phyloP scores from a whole-genome alignment of 2,888 invertebrate genomes.

The Aplocera efformata region DNA sequence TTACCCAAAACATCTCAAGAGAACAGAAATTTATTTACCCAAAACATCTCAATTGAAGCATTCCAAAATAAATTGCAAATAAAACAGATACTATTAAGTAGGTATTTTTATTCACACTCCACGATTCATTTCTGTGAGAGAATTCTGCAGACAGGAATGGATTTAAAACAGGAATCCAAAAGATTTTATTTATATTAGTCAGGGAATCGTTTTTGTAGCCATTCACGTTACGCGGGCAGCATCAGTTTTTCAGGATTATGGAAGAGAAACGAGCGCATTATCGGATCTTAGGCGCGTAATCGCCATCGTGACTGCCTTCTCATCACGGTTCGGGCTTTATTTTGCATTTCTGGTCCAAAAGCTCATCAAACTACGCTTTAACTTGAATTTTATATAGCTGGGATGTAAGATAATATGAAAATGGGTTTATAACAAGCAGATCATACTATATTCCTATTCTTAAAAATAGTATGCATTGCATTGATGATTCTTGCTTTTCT shows the following conservation, averaged over 20 bases:
- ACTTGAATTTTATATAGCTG: too few relatives aligned
- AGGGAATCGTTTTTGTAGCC: constrained; percentile 52
- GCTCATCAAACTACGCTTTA: constrained; percentile 10
- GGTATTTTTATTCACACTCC: constrained; percentile 8
- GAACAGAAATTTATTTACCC: too few relatives aligned
- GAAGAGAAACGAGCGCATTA: constrained; percentile 71
- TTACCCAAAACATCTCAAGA: too few relatives aligned
- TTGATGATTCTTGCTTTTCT: too few relatives aligned
- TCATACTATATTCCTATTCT: too few relatives aligned
- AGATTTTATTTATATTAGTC: constrained; percentile 60
- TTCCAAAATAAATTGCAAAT: constrained; percentile 5
- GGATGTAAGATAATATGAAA: too few relatives aligned
- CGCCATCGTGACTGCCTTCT: constrained; percentile 59
- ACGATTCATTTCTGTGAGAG: constrained; percentile 30
- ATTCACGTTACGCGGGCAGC: constrained; percentile 48
- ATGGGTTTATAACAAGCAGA: too few relatives aligned
- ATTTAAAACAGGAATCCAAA: constrained; percentile 50
- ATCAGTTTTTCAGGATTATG: constrained; percentile 74
- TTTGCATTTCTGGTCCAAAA: constrained; percentile 24
- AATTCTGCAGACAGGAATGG: constrained; percentile 38
- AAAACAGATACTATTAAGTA: constrained; percentile 6
- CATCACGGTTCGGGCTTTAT: constrained; percentile 58
- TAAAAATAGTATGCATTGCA: too few relatives aligned
- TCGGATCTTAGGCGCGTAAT: constrained; percentile 69
- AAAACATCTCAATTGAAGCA: too few relatives aligned